phyloP scores from a whole-genome alignment of 2,113 vertebrate genomes.

The Naja naja region DNA sequence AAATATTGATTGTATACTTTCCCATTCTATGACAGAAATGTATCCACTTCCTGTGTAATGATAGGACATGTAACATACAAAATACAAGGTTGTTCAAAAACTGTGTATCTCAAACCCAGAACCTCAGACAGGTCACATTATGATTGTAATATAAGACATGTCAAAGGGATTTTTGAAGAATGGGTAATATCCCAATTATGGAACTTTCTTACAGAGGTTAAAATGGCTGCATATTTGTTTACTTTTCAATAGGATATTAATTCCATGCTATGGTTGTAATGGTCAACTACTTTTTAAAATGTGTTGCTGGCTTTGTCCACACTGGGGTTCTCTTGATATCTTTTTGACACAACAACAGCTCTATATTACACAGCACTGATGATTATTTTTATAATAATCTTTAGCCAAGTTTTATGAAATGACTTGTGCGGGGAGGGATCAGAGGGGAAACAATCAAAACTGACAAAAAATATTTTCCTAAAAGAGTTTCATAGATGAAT shows the following conservation, averaged over 20 bases:
- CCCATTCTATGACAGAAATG: not conserved
- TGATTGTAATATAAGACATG: not conserved
- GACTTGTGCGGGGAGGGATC: not conserved
- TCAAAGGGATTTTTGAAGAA: not conserved
- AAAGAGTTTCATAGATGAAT: not conserved
- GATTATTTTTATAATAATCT: not conserved
- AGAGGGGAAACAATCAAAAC: not conserved
- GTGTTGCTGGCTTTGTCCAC: not conserved
- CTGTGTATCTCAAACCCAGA: not conserved
- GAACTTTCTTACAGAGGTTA: not conserved
- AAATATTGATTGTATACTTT: not conserved
- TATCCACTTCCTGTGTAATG: not conserved
- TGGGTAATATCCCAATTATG: not conserved
- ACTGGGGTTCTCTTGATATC: not conserved
- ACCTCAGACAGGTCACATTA: not conserved
- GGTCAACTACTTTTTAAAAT: not conserved
- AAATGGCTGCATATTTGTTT: not conserved
- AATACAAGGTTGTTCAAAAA: not conserved
- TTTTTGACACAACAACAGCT: not conserved
- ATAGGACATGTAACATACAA: not conserved
- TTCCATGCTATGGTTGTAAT: not conserved
- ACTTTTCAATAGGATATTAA: not conserved
- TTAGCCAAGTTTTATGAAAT: not conserved
- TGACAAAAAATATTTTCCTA: not conserved
- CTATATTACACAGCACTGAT: not conserved